Evolutionary conservation across 2,797 vertebrate species (phyloP).

Genomic region (Podarcis lilfordi): DNA sequence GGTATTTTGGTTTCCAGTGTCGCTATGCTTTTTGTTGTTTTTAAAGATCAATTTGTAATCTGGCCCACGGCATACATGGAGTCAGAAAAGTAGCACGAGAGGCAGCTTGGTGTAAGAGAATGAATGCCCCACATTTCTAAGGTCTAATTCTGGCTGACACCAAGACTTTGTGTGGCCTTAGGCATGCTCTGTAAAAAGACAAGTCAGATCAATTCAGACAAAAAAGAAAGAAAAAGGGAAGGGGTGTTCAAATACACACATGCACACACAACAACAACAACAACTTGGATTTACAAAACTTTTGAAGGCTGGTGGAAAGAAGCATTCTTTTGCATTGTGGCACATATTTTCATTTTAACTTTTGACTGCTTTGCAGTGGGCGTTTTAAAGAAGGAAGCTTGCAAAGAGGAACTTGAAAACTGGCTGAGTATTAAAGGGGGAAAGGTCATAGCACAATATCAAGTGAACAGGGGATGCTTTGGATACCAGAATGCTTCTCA

Average conservation of each 20-base stretch:
- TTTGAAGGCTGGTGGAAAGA: slow-evolving; percentile 46
- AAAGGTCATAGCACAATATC: neutral
- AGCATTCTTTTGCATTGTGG: neutral
- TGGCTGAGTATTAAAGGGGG: neutral
- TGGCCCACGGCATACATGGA: slow-evolving; percentile 49
- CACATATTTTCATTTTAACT: neutral
- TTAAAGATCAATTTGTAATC: slow-evolving; percentile 47
- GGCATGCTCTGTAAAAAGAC: slow-evolving; percentile 67
- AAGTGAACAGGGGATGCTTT: neutral
- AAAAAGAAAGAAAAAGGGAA: slow-evolving; percentile 36
- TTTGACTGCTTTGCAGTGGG: neutral
- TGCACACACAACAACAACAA: neutral
- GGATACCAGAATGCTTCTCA: neutral
- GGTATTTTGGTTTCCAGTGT: slow-evolving; percentile 7
- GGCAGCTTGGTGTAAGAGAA: slow-evolving; percentile 57
- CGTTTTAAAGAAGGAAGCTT: neutral
- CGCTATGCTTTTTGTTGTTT: slow-evolving; percentile 18
- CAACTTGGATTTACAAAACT: slow-evolving; percentile 48
- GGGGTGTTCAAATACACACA: slow-evolving; percentile 28
- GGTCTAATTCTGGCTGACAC: slow-evolving; percentile 68
- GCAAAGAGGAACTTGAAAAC: neutral
- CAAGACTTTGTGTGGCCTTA: slow-evolving; percentile 46
- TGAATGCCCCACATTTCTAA: slow-evolving; percentile 59
- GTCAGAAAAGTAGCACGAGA: slow-evolving; percentile 26
- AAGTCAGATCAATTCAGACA: slow-evolving; percentile 57